Evolutionary conservation across 2,797 vertebrate genomes (phyloP).

Genomic region (Alfaro cultratus): DNA sequence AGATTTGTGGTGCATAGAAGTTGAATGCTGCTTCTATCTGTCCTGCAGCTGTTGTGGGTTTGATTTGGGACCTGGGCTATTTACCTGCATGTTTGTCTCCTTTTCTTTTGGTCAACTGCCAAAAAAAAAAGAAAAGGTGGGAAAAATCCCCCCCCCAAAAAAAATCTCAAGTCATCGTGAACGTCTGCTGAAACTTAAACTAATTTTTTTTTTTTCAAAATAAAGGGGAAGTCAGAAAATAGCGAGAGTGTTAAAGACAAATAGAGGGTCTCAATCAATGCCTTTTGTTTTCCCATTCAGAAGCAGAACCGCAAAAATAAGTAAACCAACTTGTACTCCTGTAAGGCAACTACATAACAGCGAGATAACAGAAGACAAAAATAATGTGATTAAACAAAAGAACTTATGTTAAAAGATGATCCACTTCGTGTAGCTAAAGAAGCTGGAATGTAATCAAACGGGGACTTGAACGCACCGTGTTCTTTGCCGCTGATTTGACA

Average conservation of each 20-base stretch:
- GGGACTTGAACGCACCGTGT: slow-evolving; percentile 30
- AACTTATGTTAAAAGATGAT: slow-evolving; percentile 62
- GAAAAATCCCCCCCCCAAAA: not conserved
- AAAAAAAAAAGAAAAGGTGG: not conserved
- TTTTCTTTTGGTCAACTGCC: not conserved
- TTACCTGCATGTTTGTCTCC: not conserved
- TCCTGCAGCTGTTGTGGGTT: not conserved
- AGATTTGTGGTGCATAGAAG: too few relatives aligned
- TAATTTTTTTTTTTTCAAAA: not conserved
- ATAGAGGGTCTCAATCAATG: slow-evolving; percentile 8
- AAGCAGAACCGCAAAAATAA: slow-evolving; percentile 31
- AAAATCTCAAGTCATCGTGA: not conserved
- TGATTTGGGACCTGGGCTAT: not conserved
- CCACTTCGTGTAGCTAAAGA: slow-evolving; percentile 40
- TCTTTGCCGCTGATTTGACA: slow-evolving; percentile 16
- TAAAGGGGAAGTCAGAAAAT: not conserved
- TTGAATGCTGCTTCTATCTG: not conserved
- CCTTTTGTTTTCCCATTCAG: slow-evolving; percentile 31
- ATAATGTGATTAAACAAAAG: slow-evolving; percentile 70
- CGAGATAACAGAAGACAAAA: slow-evolving; percentile 31
- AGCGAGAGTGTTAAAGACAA: too few relatives aligned
- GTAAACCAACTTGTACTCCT: slow-evolving; percentile 37
- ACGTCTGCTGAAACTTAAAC: not conserved
- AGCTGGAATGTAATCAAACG: slow-evolving; percentile 50
- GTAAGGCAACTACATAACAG: slow-evolving; percentile 48